Percentiles rank a stretch among this genome's conserved stretches.
These are phyloP conservation scores for Rhabditoides inermis DNA, from an alignment of 2,888 invertebrate species.

Conservation along the genomic window DNA sequence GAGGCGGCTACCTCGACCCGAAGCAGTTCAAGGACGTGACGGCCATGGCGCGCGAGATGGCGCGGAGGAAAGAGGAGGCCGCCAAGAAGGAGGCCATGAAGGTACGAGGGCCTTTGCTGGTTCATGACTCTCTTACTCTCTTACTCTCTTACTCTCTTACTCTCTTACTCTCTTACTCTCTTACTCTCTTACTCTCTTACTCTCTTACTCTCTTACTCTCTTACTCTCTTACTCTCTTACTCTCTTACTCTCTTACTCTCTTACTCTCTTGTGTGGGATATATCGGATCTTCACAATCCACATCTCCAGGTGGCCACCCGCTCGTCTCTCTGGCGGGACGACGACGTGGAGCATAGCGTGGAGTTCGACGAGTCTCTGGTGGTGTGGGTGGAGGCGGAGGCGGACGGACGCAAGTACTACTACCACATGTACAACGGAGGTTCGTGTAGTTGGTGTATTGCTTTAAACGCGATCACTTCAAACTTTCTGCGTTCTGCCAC, in stretches of 20 bases:
- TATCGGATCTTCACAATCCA: too few relatives aligned
- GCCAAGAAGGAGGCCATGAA: too few relatives aligned
- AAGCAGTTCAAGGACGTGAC: conserved; percentile 17
- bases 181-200: not conserved
- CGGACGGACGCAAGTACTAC: conserved; percentile 34
- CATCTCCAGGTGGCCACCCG: not conserved
- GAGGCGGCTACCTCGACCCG: too few relatives aligned
- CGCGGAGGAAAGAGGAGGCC: conserved; percentile 7
- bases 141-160: not conserved
- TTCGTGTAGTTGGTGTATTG: too few relatives aligned
- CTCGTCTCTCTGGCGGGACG: not conserved
- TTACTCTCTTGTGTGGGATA: not conserved
- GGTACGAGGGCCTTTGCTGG: too few relatives aligned
- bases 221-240: not conserved
- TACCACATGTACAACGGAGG: conserved; percentile 38
- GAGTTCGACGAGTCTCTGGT: conserved; percentile 1
- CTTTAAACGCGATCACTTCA: too few relatives aligned
- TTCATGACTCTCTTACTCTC: too few relatives aligned
- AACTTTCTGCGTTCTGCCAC: too few relatives aligned
- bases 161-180: not conserved
- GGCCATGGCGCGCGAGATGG: conserved; percentile 30
- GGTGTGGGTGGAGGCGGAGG: conserved; percentile 32
- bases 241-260: not conserved
- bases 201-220: not conserved
- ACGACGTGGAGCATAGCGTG: conserved; percentile 8